These are phyloP conservation scores for Drosophila heteroneura DNA, from an alignment of 2,888 invertebrate species.

Conservation along the genomic window DNA sequence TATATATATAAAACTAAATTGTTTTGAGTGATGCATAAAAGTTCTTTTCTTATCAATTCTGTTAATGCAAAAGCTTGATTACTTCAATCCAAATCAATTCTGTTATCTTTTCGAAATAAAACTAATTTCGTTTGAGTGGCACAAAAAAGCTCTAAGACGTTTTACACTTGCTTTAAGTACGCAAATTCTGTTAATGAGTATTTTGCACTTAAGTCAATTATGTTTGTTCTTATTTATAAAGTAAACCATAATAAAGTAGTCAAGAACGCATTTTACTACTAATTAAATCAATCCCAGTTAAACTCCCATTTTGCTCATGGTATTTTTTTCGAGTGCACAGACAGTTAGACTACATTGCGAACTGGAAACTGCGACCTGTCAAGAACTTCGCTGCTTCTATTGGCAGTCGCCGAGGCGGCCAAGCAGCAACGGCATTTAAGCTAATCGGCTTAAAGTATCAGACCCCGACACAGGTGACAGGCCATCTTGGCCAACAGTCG, in stretches of 20 bases:
- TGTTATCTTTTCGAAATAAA: background rate
- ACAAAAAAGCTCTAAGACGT: background rate
- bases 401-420: slow-evolving; percentile 35
- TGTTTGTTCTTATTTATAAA: background rate
- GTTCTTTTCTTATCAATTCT: background rate
- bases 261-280: background rate
- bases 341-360: background rate
- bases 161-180: background rate
- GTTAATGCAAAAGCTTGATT: background rate
- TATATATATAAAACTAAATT: background rate
- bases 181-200: background rate
- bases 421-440: slow-evolving; percentile 69
- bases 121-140: background rate
- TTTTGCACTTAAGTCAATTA: background rate
- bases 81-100: background rate
- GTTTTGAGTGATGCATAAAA: background rate
- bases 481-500: slow-evolving; percentile 46
- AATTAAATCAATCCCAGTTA: background rate
- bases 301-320: background rate
- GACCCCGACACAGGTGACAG: slow-evolving; percentile 71
- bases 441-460: slow-evolving; percentile 82
- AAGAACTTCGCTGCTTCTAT: slow-evolving; percentile 24
- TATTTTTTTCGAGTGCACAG: background rate
- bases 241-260: background rate
- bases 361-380: slow-evolving; percentile 34